A percentile compares a stretch with the other conserved stretches of the same genome.
phyloP scores from a whole-genome alignment of 1,140 invertebrate species.

The Drosophila pruinosa region DNA sequence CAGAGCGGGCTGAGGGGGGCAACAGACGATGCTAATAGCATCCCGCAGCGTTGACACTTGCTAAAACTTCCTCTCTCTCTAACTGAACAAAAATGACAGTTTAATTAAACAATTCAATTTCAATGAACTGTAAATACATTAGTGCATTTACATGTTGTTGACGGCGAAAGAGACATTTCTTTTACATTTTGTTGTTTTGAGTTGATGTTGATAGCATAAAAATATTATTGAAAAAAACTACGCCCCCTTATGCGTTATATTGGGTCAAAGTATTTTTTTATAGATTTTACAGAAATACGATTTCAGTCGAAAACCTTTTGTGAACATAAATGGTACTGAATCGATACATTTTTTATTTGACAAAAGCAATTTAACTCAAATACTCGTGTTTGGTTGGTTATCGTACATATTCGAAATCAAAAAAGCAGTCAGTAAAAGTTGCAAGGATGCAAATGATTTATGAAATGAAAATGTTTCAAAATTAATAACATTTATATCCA shows the following conservation, averaged over 20 bases:
- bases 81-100: slow-evolving; percentile 19
- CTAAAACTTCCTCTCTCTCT: not conserved
- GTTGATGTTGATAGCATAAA: no score
- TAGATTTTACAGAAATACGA: not conserved
- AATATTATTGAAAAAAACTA: not conserved
- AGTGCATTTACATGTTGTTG: slow-evolving; percentile 10
- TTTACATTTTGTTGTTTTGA: not conserved
- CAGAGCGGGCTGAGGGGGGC: no score
- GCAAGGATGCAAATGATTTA: no score
- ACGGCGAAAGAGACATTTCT: not conserved
- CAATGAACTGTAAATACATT: slow-evolving; percentile 35
- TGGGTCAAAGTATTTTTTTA: not conserved
- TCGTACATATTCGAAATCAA: no score
- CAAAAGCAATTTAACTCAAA: no score
- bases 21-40: not conserved
- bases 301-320: not conserved
- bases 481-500: no score
- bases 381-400: no score
- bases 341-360: not conserved
- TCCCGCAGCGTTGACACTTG: not conserved
- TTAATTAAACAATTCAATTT: slow-evolving; percentile 39
- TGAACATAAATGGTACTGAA: not conserved
- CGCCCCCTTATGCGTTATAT: not conserved
- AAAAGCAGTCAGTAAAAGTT: no score
- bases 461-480: no score